phyloP scores from a whole-genome alignment of 2,113 vertebrate species.

The Datnioides undecimradiatus region DNA sequence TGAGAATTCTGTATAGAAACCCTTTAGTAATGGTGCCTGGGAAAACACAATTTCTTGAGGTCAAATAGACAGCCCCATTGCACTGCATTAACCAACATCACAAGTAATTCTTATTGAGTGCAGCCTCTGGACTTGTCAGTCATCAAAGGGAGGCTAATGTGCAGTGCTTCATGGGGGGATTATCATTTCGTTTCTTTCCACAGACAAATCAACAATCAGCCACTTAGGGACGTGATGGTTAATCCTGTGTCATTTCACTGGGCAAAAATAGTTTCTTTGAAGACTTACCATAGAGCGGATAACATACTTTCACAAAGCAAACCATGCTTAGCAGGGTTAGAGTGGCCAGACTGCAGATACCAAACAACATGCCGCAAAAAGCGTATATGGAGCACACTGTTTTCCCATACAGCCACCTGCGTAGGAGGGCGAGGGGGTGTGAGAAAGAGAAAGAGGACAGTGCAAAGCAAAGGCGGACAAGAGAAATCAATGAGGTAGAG shows the following conservation, averaged over 20 bases:
- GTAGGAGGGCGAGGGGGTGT: slow-evolving; percentile 31
- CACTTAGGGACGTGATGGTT: slow-evolving; percentile 38
- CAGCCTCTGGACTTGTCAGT: slow-evolving; percentile 32
- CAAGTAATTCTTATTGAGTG: slow-evolving; percentile 53
- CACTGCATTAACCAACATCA: slow-evolving; percentile 58
- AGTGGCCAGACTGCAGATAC: slow-evolving; percentile 85
- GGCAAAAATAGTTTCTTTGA: slow-evolving; percentile 30
- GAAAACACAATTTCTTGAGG: slow-evolving; percentile 7
- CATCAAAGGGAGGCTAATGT: slow-evolving; percentile 66
- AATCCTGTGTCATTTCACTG: slow-evolving; percentile 37
- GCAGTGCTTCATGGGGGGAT: slow-evolving; percentile 41
- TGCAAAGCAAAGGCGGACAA: slow-evolving; percentile 18
- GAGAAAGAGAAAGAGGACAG: slow-evolving; percentile 31
- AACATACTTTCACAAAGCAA: slow-evolving; percentile 88
- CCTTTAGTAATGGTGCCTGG: not conserved
- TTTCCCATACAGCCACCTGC: slow-evolving; percentile 86
- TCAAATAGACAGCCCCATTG: slow-evolving; percentile 24
- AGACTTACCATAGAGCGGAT: slow-evolving; percentile 83
- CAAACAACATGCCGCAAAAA: slow-evolving; percentile 86
- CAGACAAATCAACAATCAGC: slow-evolving; percentile 61
- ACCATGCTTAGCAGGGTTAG: slow-evolving; percentile 84
- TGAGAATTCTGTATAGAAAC: not conserved
- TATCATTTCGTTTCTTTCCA: slow-evolving; percentile 33
- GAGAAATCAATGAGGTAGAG: slow-evolving; percentile 42
- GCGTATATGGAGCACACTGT: slow-evolving; percentile 83